Base-by-base conservation (phyloP, 2,797 vertebrate species). In the Pseudochirops corinnae region DNA sequence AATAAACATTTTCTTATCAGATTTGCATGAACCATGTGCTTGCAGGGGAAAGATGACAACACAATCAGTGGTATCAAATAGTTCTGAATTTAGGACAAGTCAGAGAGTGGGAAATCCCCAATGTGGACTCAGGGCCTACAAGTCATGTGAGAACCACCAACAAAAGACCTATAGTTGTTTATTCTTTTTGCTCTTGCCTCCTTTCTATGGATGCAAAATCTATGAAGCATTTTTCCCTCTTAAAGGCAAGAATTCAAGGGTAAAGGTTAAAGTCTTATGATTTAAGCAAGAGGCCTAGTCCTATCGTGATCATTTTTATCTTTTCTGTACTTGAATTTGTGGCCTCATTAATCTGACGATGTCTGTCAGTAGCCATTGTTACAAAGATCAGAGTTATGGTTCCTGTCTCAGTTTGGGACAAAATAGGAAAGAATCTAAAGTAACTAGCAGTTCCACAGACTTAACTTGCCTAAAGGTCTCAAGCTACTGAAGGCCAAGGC, bases 211-310 rank as follows among this genome's bases (percentile, higher is more conserved):
- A 52, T 29, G 50, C 31, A 90, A 11, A 90, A 90, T 90, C 52
- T 90, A 50, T 90, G 90, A 33, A 10, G 12, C 31, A 7, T 53
- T 90, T 90, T 91, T 55, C 12, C 16, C 18, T 6, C 31, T 91
- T 91, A 53, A 29, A 91, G 58, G 33, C 5, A 56, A 90, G 53
- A 58, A 91, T 93, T 95, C 60, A 52, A 52, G 62, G 92, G n/a
- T 90, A 39, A n/a, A 90, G 94, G 39, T 60, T 90, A 91, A 93
- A 94, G 94, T 96, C 98, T 1, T 5, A 1, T 46, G 90, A 62
- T 91, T 96, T 96, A 87, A 16, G 55, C 90, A 96, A 97, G 91
- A 28, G 24, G 7, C 39, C 33, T 55, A 53, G 58, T 50, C 31
- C 60, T 93, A 55, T 91, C 55, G 90, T 55, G 90, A 55, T 91